These are phyloP conservation scores for Fopius arisanus DNA, from an alignment of 1,140 invertebrate genomes.

Conservation along the genomic window DNA sequence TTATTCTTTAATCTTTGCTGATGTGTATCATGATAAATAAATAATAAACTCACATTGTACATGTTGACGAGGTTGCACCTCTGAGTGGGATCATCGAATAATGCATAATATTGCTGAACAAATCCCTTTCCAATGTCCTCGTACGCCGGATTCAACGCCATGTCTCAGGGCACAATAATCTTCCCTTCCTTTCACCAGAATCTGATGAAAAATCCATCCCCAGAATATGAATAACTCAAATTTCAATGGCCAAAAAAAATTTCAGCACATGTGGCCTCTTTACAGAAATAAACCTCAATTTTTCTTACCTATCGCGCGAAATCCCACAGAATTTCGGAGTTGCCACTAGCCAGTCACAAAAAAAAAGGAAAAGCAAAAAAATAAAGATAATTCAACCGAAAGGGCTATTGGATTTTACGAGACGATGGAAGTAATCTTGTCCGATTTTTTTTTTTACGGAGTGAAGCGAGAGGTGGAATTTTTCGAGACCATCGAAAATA, in stretches of 20 bases:
- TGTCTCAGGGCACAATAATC: constrained; percentile 51
- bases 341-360: too few relatives aligned
- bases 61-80: constrained; percentile 84
- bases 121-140: constrained; percentile 92
- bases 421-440: too few relatives aligned
- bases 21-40: constrained; percentile 21
- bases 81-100: constrained; percentile 88
- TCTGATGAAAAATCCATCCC: too few relatives aligned
- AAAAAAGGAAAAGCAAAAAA: too few relatives aligned
- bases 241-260: not conserved
- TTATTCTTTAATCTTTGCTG: constrained; percentile 3
- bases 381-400: too few relatives aligned
- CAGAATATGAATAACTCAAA: not conserved
- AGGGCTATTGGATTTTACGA: not conserved
- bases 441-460: not conserved
- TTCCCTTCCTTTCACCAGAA: constrained; percentile 35
- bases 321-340: too few relatives aligned
- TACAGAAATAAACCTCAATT: too few relatives aligned
- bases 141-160: constrained; percentile 89
- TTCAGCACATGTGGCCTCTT: not conserved
- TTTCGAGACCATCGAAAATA: not conserved
- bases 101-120: constrained; percentile 89
- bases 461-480: not conserved
- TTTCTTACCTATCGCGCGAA: too few relatives aligned
- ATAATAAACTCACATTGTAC: constrained; percentile 84